Evolutionary conservation across 1,140 invertebrate genomes (phyloP), one percentile per base, ranked within the genome.

Genomic region (Onthophagus taurus): DNA sequence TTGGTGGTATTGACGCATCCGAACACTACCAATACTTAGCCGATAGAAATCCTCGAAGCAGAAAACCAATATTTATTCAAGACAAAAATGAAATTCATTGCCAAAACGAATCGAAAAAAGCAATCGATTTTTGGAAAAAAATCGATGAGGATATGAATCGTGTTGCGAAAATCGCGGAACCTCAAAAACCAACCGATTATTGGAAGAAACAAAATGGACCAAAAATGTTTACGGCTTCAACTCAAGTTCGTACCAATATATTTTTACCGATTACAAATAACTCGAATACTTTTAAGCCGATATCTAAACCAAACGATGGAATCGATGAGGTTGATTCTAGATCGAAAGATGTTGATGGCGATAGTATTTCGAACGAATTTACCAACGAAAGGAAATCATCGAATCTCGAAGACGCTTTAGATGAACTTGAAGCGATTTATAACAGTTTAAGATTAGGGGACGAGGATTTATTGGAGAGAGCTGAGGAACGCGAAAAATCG

Each of bases 381-480:
- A 12, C 18, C 2, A 48, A 47, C 2, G 16, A 18, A 16, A 37
- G 55, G 17, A 64, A 63, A 42, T 83, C 83, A 1, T 76, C 74
- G 13, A 89, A 89, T 64, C 69, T 89, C 18, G 87, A 91, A 60
- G 85, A 91, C 53, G 88, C 87, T 31, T 67, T 93, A 5, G 80
- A 81, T 51, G 89, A 93, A 64, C 63, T 94, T 20, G 89, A 94
- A 68, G 81, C 83, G 11, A 90, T 93, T 58, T 92, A 90, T 64
- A 85, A 88, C 52, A 87, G 82, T 50, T 67, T 91, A 14, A 75
- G 79, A 11, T 66, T 90, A 12, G 81, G 78, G 2, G 88, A 91
- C 58, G 84, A 89, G 53, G 85, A 89, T 61, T 65, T 87, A 12
- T 55, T 87, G 13, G 85, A 89, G 50, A 67, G 81, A 54, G 80